Percentiles rank a stretch among this genome's conserved stretches.
These are phyloP conservation scores for Hapalemur alaotrensis DNA, from an alignment of 2,797 vertebrate species.

Conservation along the genomic window DNA sequence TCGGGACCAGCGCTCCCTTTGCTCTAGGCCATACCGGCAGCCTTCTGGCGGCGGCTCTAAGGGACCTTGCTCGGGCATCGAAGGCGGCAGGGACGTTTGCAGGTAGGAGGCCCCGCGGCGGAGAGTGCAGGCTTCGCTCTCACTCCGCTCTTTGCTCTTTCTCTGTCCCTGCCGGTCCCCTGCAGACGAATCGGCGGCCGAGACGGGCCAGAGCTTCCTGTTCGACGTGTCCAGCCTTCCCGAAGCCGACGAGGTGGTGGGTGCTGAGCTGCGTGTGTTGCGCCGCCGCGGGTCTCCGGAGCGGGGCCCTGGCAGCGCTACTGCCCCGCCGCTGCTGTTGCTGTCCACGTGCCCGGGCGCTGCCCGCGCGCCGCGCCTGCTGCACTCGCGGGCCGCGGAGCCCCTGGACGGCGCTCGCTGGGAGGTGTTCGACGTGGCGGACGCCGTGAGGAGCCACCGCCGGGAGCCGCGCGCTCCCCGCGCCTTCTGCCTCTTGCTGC, in stretches of 20 bases:
- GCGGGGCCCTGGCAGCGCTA: neutral
- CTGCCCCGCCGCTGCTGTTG: slow-evolving; percentile 81
- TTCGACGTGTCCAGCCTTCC: slow-evolving; percentile 90
- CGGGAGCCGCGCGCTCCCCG: neutral
- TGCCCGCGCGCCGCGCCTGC: slow-evolving; percentile 70
- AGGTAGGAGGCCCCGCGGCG: fast-evolving
- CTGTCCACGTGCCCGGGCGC: slow-evolving; percentile 81
- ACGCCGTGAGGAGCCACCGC: slow-evolving; percentile 79
- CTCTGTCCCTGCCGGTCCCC: slow-evolving; percentile 34
- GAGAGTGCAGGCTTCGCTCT: neutral
- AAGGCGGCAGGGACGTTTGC: neutral
- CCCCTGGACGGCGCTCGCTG: slow-evolving; percentile 83
- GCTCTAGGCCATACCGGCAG: neutral
- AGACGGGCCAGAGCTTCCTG: slow-evolving; percentile 84
- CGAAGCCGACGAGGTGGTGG: slow-evolving; percentile 85
- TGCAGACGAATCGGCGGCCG: slow-evolving; percentile 72
- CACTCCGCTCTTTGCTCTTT: neutral
- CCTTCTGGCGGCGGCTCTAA: neutral
- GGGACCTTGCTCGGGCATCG: fast-evolving
- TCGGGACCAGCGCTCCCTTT: neutral
- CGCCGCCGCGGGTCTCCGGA: slow-evolving; percentile 44
- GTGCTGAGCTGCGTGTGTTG: slow-evolving; percentile 87
- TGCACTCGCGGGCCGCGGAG: slow-evolving; percentile 85
- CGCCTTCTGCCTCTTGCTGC: slow-evolving; percentile 85
- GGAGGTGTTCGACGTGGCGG: slow-evolving; percentile 90